Base-by-base conservation (phyloP, 2,888 invertebrate genomes). In the Rhagophthalmus giganteus region DNA sequence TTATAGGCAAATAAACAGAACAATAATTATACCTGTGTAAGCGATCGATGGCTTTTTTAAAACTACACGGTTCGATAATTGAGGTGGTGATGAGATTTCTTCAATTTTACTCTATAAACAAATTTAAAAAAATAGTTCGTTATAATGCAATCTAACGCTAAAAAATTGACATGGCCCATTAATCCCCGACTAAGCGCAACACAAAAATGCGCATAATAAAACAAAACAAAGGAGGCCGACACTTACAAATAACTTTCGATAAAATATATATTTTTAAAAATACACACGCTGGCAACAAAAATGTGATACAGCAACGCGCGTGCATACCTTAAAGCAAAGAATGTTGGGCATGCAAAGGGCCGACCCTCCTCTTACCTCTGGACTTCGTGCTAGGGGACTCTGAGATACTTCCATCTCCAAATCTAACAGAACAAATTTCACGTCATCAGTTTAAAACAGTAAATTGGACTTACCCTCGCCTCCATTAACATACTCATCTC, bases 291-390 rank as follows among this genome's bases (percentile, higher is more conserved):
- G n/a, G 47, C 41, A 31, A 41, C 51, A 51, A 51, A 47, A 37
- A 38, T 13, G 30, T 39, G 37, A 24, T 7, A 25, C 20, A 31
- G 35, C 37, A 27, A 41, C 37, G 53, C 67, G 67, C 70, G 78
- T 78, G 79, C 81, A 78, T 85, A 88, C 87, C 87, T 88, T 87
- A 82, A 87, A 87, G 86, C 87, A 88, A 81, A 87, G 86, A 81
- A 87, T 85, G 83, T 85, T 81, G 78, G 87, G 87, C 87, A 87
- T 87, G 87, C 87, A 88, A 82, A 87, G 84, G 79, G 85, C 84
- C 81, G 85, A 81, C 77, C 81, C 79, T 79, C 81, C 79, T 78
- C 83, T 82, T 83, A 83, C 82, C 84, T 83, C 82, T 75, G 79
- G 74, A 63, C 72, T 74, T 61, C 71, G 69, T 55, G 70, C 72